Evolutionary conservation across 2,888 invertebrate genomes (phyloP).

Genomic region (Heteromyza rotundicornis): DNA sequence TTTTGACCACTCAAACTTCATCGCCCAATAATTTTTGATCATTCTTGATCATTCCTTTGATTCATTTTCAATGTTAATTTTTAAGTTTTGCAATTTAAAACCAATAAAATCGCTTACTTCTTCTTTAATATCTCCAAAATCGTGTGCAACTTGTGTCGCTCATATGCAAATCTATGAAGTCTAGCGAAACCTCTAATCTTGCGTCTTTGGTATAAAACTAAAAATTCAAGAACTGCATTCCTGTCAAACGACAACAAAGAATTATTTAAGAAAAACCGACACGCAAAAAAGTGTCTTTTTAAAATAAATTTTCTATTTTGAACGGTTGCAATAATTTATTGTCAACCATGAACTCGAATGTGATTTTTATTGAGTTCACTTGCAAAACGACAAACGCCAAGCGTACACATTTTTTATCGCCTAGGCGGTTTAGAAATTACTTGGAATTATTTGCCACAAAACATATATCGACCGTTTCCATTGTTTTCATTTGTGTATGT

Average conservation of each 20-base stretch:
- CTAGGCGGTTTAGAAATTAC: slow-evolving; percentile 25
- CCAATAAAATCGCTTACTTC: slow-evolving; percentile 13
- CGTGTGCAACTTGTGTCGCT: slow-evolving; percentile 8
- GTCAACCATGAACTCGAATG: slow-evolving; percentile 14
- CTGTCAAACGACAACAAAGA: neutral
- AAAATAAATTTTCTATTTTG: slow-evolving; percentile 36
- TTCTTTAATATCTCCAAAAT: neutral
- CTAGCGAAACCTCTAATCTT: slow-evolving; percentile 33
- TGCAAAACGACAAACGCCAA: too few relatives aligned
- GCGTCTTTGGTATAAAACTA: slow-evolving; percentile 36
- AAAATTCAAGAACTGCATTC: too few relatives aligned
- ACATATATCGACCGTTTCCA: too few relatives aligned
- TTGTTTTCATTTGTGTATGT: slow-evolving; percentile 29
- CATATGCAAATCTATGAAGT: slow-evolving; percentile 15
- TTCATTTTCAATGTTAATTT: too few relatives aligned
- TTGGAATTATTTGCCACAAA: slow-evolving; percentile 32
- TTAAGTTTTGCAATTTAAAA: neutral
- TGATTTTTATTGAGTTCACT: slow-evolving; percentile 13
- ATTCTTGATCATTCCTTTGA: too few relatives aligned
- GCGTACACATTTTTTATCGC: too few relatives aligned
- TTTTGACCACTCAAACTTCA: too few relatives aligned
- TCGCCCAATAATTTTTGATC: too few relatives aligned
- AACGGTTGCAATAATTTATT: slow-evolving; percentile 30
- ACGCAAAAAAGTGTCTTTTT: slow-evolving; percentile 36
- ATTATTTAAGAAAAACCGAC: slow-evolving; percentile 12